Base-by-base conservation (phyloP, 2,888 invertebrate genomes). In the Amphiduros pacificus region DNA sequence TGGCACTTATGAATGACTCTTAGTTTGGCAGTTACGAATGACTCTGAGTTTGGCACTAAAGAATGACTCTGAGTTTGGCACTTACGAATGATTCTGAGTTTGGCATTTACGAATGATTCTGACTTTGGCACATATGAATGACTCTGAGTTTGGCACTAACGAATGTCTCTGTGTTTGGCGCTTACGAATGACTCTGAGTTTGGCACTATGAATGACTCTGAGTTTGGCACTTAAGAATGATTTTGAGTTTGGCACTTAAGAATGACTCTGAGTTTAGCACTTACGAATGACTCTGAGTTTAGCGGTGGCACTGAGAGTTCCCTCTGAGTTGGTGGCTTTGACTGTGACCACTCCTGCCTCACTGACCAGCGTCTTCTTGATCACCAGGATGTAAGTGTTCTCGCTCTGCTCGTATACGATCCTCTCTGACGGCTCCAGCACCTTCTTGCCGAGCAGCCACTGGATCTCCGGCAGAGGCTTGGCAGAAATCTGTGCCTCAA, bases 381-480 rank as follows among this genome's bases (percentile, higher is more conserved):
- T 66, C 44, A 71, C 74, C 63, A 81, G 63, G 1, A 72, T 70
- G 66, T 80, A 71, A 17, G 60, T 71, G 41, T 73, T 71, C 36
- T 74, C 79, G 11, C 68, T 65, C 6, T 71, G 71, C 52, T 74
- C 74, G 53, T 77, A 70, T 29, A 68, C 66, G 29, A 77, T 64
- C 49, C 71, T 68, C 9, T 80, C 79, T 32, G 62, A 66, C 14
- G 73, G 74, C 28, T 66, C 69, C n/a, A 80, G 64, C 57, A 77
- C 73, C 40, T 66, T 73, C 60, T 77, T 75, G 40, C 74, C 75
- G 50, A 71, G 70, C 28, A 74, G 65, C 95, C 95, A 95, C 52
- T 89, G 88, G 27, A 94, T 89, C 77, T 89, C 89, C 17, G 94
- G 94, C 11, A 90, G 89, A 57, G 94, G 94, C 82, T 92, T 91